Evolutionary conservation across 2,888 invertebrate species (phyloP), one percentile per base, ranked within the genome.

Genomic region (Drosophila neotestacea): DNA sequence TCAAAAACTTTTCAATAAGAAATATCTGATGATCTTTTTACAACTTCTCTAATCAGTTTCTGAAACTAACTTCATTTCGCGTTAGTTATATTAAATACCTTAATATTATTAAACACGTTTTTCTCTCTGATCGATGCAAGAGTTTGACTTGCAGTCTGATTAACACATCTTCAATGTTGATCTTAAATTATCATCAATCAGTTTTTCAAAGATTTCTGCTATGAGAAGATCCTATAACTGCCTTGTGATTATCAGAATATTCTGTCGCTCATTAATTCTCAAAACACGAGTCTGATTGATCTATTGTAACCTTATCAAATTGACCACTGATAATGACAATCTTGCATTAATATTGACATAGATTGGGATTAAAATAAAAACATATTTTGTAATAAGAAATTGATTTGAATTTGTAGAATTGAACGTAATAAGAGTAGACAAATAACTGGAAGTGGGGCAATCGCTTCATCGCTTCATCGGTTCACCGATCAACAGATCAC

Each of bases 321-420:
- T 41, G 7, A 27, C 32, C 36, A 67, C 52, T 72, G 73, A 73
- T 68, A 59, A 50, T 27, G 48, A 2, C 42, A 34, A 44, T n/a
- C 28, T 11, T n/a, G 13, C 42, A 52, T 42, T 7, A 48, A n/a
- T 42, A 48, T 39, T 67, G 59, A 44, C 67, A 70, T 38, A 67
- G 69, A 32, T 55, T 46, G 9, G 2, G 4, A 28, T 5, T n/a
- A 16, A 9, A 9, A 38, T 32, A 38, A 22, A 30, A 32, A 13
- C 10, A 11, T 4, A 22, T 46, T 36, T 54, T 61, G 30, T 54
- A 13, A 46, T 32, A 41, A 13, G 28, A 38, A 11, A 16, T 38
- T 47, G 30, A 22, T 22, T 30, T n/a, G 13, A 38, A 22, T 30
- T 22, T 47, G 54, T 11, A 9, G 28, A 36, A 28, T 60, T 44